phyloP scores from a whole-genome alignment of 2,113 vertebrate species.

The Hylia prasina region DNA sequence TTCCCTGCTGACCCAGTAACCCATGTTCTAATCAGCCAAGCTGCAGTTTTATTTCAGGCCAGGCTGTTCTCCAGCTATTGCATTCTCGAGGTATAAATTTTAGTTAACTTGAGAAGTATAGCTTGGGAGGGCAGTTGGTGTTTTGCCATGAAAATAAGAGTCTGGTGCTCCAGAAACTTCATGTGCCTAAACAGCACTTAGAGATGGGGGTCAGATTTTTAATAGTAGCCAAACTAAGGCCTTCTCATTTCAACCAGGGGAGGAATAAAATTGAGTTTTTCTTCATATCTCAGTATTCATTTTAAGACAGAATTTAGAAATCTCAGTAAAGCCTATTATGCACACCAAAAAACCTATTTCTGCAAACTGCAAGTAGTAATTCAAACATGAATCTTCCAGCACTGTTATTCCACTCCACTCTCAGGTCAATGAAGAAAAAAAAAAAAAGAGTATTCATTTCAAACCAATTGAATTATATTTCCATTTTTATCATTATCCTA shows the following conservation, averaged over 20 bases:
- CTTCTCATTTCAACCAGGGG: neutral
- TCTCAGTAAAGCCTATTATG: neutral
- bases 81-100: slow-evolving; percentile 52
- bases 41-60: slow-evolving; percentile 8
- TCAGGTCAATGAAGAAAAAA: neutral
- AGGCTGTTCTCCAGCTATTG: slow-evolving; percentile 38
- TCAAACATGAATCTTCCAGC: neutral
- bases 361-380: neutral
- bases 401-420: neutral
- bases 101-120: neutral
- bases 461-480: neutral
- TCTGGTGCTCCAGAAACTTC: neutral
- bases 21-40: slow-evolving; percentile 21
- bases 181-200: neutral
- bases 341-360: fast-evolving
- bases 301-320: neutral
- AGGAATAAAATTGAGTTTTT: neutral
- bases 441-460: neutral
- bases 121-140: neutral
- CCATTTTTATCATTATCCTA: neutral
- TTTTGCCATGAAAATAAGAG: neutral
- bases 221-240: neutral
- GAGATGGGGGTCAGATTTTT: neutral
- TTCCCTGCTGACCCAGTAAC: slow-evolving; percentile 28
- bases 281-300: neutral